Percentiles rank a stretch among this genome's conserved stretches.
Conservation (phyloP, 2,797 vertebrate genomes). For the Takifugu rubripes region DNA sequence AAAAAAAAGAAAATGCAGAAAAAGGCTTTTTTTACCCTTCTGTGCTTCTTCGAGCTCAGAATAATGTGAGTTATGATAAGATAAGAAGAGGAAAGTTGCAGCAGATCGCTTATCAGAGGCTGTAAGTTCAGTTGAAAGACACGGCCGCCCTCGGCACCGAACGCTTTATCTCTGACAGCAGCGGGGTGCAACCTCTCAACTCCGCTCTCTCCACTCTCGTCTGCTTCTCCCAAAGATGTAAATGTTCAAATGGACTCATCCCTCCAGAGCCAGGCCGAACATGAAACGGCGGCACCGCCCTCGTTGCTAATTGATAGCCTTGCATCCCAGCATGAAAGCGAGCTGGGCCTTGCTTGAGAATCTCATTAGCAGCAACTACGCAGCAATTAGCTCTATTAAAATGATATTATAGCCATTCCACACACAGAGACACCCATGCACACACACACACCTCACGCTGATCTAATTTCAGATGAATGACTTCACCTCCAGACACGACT, state of each 20-base stretch:
- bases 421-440: conserved; percentile 30
- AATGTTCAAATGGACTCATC: conserved; percentile 70
- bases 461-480: conserved; percentile 36
- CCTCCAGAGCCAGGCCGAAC: conserved; percentile 54
- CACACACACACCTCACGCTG: conserved; percentile 39
- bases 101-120: conserved; percentile 49
- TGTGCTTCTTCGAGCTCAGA: conserved; percentile 12
- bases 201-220: conserved; percentile 29
- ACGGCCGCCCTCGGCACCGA: conserved; percentile 43
- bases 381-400: conserved; percentile 57
- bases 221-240: conserved; percentile 51
- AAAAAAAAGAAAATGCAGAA: conserved; percentile 27
- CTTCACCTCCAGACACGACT: conserved; percentile 34
- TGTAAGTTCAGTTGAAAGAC: conserved; percentile 45
- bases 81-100: conserved; percentile 33
- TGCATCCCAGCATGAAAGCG: conserved; percentile 49
- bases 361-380: conserved; percentile 59
- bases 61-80: conserved; percentile 19
- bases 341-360: conserved; percentile 42
- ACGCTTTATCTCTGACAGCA: conserved; percentile 55
- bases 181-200: conserved; percentile 42
- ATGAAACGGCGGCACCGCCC: conserved; percentile 54
- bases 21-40: conserved; percentile 1
- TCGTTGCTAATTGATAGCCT: conserved; percentile 67
- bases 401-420: conserved; percentile 50